Percentiles rank a stretch among this genome's conserved stretches.
phyloP scores from a whole-genome alignment of 2,797 vertebrate genomes.

The Heterohyrax brucei region DNA sequence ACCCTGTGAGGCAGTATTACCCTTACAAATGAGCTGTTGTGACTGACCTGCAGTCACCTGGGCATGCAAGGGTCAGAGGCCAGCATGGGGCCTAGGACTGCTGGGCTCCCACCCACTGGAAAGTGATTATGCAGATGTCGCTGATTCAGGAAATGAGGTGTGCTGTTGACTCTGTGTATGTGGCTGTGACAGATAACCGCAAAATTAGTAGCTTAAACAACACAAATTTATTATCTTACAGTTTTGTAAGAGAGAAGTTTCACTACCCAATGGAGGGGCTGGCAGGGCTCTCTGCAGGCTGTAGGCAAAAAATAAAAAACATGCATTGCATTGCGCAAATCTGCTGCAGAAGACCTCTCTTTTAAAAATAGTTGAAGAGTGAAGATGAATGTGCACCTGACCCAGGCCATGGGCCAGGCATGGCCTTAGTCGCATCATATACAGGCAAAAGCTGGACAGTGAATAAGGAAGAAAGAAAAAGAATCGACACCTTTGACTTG shows the following conservation, averaged over 20 bases:
- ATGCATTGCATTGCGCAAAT: no score
- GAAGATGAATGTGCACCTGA: no score
- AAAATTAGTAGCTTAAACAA: no score
- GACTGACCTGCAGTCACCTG: background rate
- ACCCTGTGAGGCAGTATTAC: no score
- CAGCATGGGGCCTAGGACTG: background rate
- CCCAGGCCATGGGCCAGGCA: no score
- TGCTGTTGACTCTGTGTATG: background rate
- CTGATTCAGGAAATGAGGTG: background rate
- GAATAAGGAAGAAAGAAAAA: no score
- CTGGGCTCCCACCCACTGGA: background rate
- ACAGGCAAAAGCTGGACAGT: no score
- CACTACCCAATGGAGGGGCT: background rate
- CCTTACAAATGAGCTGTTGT: background rate
- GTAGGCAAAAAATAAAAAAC: background rate
- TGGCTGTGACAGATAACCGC: background rate
- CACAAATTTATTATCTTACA: background rate
- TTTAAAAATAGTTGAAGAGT: no score
- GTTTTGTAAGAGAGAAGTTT: background rate
- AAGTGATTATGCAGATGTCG: background rate
- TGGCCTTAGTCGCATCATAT: no score
- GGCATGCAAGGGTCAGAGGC: background rate
- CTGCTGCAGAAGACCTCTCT: no score
- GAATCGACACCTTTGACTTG: no score
- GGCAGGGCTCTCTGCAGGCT: conserved; percentile 6